Base-by-base conservation (phyloP, 2,113 vertebrate species). In the Panthera leo region DNA sequence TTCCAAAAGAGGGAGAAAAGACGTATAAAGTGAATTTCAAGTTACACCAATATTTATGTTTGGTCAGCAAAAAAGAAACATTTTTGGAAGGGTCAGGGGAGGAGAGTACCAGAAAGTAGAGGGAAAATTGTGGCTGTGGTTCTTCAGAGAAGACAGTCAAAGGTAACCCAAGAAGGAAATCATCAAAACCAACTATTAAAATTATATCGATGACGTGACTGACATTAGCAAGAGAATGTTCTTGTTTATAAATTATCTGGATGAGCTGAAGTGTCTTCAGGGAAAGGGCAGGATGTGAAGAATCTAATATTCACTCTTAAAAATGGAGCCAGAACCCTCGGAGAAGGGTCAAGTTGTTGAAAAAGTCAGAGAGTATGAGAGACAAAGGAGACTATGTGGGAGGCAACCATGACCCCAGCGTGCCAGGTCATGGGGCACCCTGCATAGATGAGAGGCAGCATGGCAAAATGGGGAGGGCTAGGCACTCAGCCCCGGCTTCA, bases 341-440 rank as follows among this genome's bases (percentile, higher is more conserved):
- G 63, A 42, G 36, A 25, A 19, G 18, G 29, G 11, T 29, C 19
- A 34, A 27, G 15, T 39, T 67, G 2, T 34, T 90, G 31, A 65
- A 65, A 67, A 36, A 76, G 3, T 75, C 31, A 29, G 8, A 87
- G 4, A 42, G 13, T 48, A 31, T 8, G 23, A 89, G 45, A 71
- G 36, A 27, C 21, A 67, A 80, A 78, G 45, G 45, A 78, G 13
- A 58, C 16, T 3, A 2, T 18, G 16, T 63, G 25, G 34, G 61
- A 67, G 9, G 15, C 23, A 71, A 71, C 18, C 5, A 4, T 48
- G n/a, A 25, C 65, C 39, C 25, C 18, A 55, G 34, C 34, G 16
- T 19, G 7, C 34, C 6, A 5, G 34, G 6, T 18, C 2, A 0
- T 7, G 16, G 12, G 10, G 3, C n/a, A 61, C 5, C 7, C 6